Evolutionary conservation across 2,113 vertebrate genomes (phyloP).

Genomic region (Heterochromis multidens): DNA sequence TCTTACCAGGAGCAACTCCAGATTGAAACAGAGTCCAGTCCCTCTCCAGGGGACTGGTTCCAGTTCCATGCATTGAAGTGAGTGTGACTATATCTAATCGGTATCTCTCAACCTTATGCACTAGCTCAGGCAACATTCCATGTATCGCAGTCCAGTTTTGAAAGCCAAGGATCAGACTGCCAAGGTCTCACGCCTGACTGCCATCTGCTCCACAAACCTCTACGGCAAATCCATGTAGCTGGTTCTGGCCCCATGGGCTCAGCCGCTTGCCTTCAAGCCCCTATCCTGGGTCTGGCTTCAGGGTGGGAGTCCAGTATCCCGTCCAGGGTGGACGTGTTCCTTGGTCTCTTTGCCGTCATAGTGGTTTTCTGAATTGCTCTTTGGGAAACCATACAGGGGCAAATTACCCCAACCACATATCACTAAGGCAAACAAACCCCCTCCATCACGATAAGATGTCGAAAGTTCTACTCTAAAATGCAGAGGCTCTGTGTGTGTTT

Average conservation of each 20-base stretch:
- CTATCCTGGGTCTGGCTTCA: not conserved
- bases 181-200: no score
- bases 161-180: no score
- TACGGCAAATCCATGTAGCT: not conserved
- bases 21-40: no score
- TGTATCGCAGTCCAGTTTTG: no score
- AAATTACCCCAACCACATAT: not conserved
- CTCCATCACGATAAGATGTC: not conserved
- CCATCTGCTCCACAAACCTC: no score
- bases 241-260: not conserved
- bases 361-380: accelerated
- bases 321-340: not conserved
- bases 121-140: no score
- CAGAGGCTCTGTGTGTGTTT: not conserved
- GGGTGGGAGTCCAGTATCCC: not conserved
- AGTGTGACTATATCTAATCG: no score
- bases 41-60: no score
- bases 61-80: no score
- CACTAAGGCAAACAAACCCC: not conserved
- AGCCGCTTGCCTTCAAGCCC: not conserved
- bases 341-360: not conserved
- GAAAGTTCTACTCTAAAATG: not conserved
- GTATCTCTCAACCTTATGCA: no score
- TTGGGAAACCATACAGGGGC: not conserved
- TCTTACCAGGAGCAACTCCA: no score